Evolutionary conservation across 2,113 vertebrate genomes (phyloP), one percentile per base, ranked within the genome.

Genomic region (Catagonus wagneri): DNA sequence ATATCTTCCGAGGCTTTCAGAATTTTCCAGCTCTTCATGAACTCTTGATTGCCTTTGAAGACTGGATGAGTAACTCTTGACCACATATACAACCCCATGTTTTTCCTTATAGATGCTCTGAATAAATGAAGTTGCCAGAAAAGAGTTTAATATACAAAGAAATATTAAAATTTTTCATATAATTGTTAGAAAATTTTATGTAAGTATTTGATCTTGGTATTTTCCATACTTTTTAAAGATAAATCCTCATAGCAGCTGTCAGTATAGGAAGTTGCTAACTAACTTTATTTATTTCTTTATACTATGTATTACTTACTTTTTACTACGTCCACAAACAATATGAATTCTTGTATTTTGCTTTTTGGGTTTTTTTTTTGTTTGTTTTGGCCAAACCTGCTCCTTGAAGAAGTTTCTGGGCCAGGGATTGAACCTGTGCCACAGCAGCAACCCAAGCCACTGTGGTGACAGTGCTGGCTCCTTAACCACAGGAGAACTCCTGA

Each of bases 1-100:
- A 12, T 76, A 7, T 89, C 94, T 87, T 80, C 60, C 61, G 32
- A 80, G 56, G 10, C 1, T 20, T 85, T 68, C 14, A 56, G 65
- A 84, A 88, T 75, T 92, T 68, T 74, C 34, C 75, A 87, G 80
- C 76, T 95, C 15, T 61, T 61, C 34, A 84, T 14, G 29, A 87
- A 76, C 27, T 94, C 29, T 75, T 17, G 7, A 66, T 84, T 75
- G 34, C 36, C 63, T 71, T 68, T 91, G 50, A 95, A 85, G 20
- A 83, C 6, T 91, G 23, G 10, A 8, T 95, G 25, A 86, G 69
- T 44, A 54, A 85, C 63, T 58, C 22, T 16, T 25, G 8, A 22
- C 1, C 1, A 93, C 63, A 60, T 60, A 90, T 14, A 36, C 1
- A 71, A 71, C 11, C 23, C 9, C 27, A 16, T 14, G 25, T 52